Evolutionary conservation across 2,888 invertebrate species (phyloP), one percentile per base, ranked within the genome.

Genomic region (Yponomeuta cagnagella): DNA sequence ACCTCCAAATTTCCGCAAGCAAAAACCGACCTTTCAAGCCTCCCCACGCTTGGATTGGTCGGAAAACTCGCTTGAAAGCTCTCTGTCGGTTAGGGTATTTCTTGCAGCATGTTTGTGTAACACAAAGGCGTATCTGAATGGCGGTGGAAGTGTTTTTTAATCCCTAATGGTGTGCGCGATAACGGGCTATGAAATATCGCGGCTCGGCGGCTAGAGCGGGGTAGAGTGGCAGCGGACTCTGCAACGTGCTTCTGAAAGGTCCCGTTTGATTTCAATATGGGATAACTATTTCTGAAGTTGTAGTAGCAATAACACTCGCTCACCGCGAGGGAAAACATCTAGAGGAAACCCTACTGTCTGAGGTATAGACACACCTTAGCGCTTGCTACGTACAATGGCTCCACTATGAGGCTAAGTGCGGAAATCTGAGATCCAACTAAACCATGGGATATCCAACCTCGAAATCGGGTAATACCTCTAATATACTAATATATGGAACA

Each of bases 131-230:
- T 87, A 87, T 88, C 85, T 83, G 80, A 84, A 85, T 87, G 86
- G 83, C 74, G 77, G 80, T 83, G 80, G 83, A 84, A 87, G 83
- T 87, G 84, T 86, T 86, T 88, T 90, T 89, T 89, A 89, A 90
- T 89, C 88, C 85, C 78, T 86, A 88, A 89, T 87, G 84, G 87
- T 76, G 81, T 79, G 77, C 74, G 75, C 69, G 72, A 89, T 89
- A 90, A 82, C 84, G 83, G 74, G 75, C 76, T 84, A 88, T 89
- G 88, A 89, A 83, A 81, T 82, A 88, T 82, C 76, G 80, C 63
- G 37, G 23, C 10, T 30, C 10, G 23, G 33, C n/a, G 67, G 4
- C 5, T 1, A n/a, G 43, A 2, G 68, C 30, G 6, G 31, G 10
- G 2, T 48, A 68, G 48, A 2, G 68, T 68, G 68, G 68, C 12